Percentiles rank a stretch among this genome's conserved stretches.
phyloP scores from a whole-genome alignment of 1,140 invertebrate genomes.

The Drosophila ironensis region DNA sequence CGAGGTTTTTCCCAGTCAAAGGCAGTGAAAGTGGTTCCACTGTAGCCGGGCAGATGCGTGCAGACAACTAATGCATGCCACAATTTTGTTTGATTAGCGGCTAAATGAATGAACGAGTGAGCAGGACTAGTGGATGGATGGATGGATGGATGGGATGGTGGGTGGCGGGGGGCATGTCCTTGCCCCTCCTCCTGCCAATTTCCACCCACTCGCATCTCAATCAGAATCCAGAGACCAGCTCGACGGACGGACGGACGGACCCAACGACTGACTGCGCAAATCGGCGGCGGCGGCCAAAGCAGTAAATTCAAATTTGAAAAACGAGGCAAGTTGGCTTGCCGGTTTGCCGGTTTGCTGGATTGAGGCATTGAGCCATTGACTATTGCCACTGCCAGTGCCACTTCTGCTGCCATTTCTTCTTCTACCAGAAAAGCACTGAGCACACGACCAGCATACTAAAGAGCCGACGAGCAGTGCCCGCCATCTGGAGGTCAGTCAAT shows the following conservation, averaged over 20 bases:
- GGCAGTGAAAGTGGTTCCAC: not conserved
- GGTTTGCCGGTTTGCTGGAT: not conserved
- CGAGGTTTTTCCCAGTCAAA: no score
- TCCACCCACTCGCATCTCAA: constrained; percentile 4
- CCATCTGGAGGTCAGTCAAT: constrained; percentile 49
- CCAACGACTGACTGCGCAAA: constrained; percentile 35
- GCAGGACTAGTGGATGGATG: constrained; percentile 1
- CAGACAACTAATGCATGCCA: constrained; percentile 57
- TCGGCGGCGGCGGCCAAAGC: constrained; percentile 26
- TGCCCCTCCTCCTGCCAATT: not conserved
- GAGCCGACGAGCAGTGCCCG: constrained; percentile 13
- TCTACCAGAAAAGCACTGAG: no score
- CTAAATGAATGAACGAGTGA: constrained; percentile 58
- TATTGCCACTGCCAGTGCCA: constrained; percentile 9
- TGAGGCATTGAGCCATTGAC: not conserved
- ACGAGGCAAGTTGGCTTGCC: constrained; percentile 37
- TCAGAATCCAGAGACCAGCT: not conserved
- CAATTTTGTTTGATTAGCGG: constrained; percentile 62
- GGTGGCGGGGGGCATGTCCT: not conserved
- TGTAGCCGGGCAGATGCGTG: constrained; percentile 12
- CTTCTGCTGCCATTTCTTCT: no score
- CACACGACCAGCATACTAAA: constrained; percentile 54
- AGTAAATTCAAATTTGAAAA: constrained; percentile 63
- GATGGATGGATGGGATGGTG: not conserved
- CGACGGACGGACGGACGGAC: constrained; percentile 8